These are phyloP conservation scores for Perdita meconis DNA, from an alignment of 2,888 invertebrate species.

Conservation along the genomic window DNA sequence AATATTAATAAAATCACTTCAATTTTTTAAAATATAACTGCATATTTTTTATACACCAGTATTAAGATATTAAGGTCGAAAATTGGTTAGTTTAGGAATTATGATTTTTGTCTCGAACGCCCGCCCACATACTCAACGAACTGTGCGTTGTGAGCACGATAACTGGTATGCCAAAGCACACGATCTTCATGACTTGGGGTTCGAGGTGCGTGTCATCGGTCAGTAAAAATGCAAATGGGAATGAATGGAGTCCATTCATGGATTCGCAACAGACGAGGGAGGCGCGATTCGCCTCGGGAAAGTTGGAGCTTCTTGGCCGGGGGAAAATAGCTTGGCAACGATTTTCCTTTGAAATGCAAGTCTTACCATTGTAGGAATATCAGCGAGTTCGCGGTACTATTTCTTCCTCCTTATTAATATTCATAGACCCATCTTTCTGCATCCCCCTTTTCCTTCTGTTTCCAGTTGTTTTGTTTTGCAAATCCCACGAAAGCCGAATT, in stretches of 20 bases:
- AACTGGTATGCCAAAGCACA: not conserved
- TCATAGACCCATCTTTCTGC: constrained; percentile 1
- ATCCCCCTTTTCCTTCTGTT: not conserved
- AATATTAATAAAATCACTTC: too few species aligned
- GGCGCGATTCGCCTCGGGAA: constrained; percentile 9
- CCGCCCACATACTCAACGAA: not conserved
- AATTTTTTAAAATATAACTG: too few species aligned
- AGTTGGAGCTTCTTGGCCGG: constrained; percentile 1
- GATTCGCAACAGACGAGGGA: constrained; percentile 16
- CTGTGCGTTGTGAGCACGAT: not conserved
- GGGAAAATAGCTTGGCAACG: constrained; percentile 1
- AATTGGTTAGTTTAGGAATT: too few species aligned
- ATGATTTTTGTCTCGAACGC: too few species aligned
- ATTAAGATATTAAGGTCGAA: too few species aligned
- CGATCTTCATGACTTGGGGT: not conserved
- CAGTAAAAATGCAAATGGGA: constrained; percentile 40
- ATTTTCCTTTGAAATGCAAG: constrained; percentile 8
- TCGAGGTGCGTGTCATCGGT: constrained; percentile 31
- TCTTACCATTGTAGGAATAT: not conserved
- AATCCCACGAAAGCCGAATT: not conserved
- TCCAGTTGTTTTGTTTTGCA: not conserved
- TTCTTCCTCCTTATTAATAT: not conserved
- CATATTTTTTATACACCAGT: too few species aligned
- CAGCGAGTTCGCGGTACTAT: not conserved
- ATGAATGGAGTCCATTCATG: constrained; percentile 61